Conservation (phyloP, 2,113 vertebrate species). For the Esox niger region DNA sequence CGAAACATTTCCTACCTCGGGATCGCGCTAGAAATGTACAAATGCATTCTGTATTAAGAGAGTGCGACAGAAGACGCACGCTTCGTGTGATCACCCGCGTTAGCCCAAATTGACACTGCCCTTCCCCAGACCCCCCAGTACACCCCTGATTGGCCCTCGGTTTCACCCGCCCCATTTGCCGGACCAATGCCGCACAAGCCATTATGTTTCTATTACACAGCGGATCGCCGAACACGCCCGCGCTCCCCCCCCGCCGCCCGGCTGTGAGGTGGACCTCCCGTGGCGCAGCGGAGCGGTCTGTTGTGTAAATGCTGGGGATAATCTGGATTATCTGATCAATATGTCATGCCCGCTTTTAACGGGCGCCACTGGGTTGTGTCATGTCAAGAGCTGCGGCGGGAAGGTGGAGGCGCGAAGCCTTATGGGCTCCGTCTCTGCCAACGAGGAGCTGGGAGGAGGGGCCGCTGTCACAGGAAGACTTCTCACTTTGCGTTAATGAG, state of each 20-base stretch:
- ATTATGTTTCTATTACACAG: not conserved
- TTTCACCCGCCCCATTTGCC: no score
- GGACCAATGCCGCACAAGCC: no score
- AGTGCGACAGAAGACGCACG: no score
- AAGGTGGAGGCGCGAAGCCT: not conserved
- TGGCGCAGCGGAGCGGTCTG: conserved; percentile 14
- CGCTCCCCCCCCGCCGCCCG: not conserved
- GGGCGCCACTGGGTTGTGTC: not conserved
- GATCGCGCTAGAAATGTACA: no score
- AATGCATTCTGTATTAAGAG: no score
- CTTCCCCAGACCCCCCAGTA: not conserved
- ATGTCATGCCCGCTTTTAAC: conserved; percentile 14
- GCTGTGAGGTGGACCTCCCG: not conserved
- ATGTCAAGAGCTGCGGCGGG: not conserved
- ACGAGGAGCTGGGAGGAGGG: no score
- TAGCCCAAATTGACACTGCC: not conserved
- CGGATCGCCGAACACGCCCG: not conserved
- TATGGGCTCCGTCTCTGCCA: not conserved
- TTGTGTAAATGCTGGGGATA: conserved; percentile 41
- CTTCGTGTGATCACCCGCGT: no score
- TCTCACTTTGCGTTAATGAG: no score
- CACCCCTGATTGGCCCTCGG: no score
- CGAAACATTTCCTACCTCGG: no score
- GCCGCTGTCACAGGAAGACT: no score
- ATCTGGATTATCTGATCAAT: conserved; percentile 43